Base-by-base conservation (phyloP, 2,888 invertebrate genomes). In the Atethmia centrago region DNA sequence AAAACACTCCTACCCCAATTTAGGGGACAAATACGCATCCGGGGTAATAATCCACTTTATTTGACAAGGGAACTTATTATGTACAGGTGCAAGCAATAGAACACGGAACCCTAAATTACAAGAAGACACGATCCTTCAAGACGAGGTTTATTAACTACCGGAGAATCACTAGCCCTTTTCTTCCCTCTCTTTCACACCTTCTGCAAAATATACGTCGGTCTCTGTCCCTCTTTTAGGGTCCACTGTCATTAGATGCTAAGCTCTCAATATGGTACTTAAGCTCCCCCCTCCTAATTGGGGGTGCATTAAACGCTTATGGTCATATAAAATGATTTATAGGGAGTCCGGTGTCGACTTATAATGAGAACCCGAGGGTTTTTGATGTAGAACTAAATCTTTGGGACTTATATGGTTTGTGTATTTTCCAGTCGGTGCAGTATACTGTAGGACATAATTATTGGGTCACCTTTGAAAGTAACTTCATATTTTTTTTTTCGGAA, bases 261-360 rank as follows among this genome's bases (percentile, higher is more conserved):
- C 84, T 83, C 85, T 80, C 89, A 88, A 89, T 90, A 88, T 87
- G 88, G 87, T 85, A 84, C 86, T 88, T 87, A 88, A 90, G 90
- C 85, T 82, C 84, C 87, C 79, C 77, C 82, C 82, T 49, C 90
- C 91, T 94, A 94, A 94, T 94, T 93, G 92, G 89, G 89, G 89
- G 80, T 91, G 92, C 92, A 92, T 93, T 93, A 94, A 92, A 90
- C 90, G 92, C 90, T 92, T 91, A 91, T 89, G 88, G 86, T 90
- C 91, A 89, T 93, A 92, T 92, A 92, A 92, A 92, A 92, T 94
- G 93, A 94, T 94, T 94, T 93, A 94, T 92, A 88, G 86, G 0
- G 80, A 84, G 86, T 86, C 85, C 83, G 80, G 79, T 78, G 76
- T 78, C 83, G 81, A 79, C 81, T 87, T 85, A 66, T 80, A 86